Base-by-base conservation (phyloP, 2,113 vertebrate species). In the Austrofundulus limnaeus region DNA sequence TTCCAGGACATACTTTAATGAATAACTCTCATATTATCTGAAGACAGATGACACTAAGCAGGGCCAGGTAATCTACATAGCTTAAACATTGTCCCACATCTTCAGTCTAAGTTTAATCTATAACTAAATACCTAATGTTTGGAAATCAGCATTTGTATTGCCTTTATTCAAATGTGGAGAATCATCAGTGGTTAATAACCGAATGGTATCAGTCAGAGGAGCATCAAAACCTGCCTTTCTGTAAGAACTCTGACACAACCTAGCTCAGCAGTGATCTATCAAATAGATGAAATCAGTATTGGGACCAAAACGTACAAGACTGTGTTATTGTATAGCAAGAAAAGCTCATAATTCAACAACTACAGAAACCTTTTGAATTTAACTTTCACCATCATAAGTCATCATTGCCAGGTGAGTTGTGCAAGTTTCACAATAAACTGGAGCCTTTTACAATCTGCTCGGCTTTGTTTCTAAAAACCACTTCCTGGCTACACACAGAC, bases 401-500 rank as follows among this genome's bases (percentile, higher is more conserved):
- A 17, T 24, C 21, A 19, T 45, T 50, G 19, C 39, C 6, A 24
- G 7, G 31, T 37, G 50, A 60, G 39, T 31, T 53, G 45, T 48
- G 47, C 55, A 19, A 17, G 37, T 5, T 58, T 52, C 46, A 38
- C 13, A 24, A 75, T 64, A 43, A 58, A 47, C 54, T 60, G n/a
- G 25, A 51, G 39, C 5, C 34, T 43, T 55, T 72, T 41, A 50
- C 7, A 11, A 23, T 49, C 50, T 46, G 74, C 17, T 42, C 66
- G 34, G 10, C 45, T 57, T 21, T 17, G 51, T 60, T 39, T 75
- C 39, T 62, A 15, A 76, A 84, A 85, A 64, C 89, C 89, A 87
- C 87, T 86, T 90, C 89, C 89, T 89, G 82, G 25, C 31, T 45
- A 42, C 46, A 19, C 5, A 20, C 7, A 46, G 11, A 10, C 37